A percentile compares a stretch with the other conserved stretches of the same genome.
These are phyloP conservation scores for Dynastes hyllus DNA, from an alignment of 2,888 invertebrate genomes.

Conservation along the genomic window DNA sequence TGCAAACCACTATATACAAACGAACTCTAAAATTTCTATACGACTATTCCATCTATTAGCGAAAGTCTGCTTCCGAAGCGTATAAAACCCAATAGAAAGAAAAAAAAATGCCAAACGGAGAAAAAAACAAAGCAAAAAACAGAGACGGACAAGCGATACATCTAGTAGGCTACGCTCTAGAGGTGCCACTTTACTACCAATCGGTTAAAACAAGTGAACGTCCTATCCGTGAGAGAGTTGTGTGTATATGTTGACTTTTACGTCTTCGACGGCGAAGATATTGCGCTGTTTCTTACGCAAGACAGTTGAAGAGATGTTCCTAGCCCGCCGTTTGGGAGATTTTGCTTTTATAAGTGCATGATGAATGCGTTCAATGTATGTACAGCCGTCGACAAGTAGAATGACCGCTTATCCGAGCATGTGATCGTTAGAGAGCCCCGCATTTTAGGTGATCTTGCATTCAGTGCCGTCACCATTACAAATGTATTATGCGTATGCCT, in stretches of 20 bases:
- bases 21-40: neutral
- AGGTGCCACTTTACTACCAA: neutral
- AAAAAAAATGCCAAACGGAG: neutral
- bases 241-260: neutral
- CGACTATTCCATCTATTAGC: neutral
- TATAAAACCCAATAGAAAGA: neutral
- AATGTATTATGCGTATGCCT: no score
- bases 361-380: no score
- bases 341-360: constrained; percentile 14
- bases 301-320: no score
- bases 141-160: neutral
- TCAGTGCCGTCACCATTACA: no score
- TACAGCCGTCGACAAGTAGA: no score
- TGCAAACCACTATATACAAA: no score
- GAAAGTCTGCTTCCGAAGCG: constrained; percentile 1
- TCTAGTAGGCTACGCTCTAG: neutral
- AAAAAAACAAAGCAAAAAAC: neutral
- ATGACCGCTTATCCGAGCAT: no score
- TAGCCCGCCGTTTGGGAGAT: neutral
- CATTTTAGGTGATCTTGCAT: no score
- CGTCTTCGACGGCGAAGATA: neutral
- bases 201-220: constrained; percentile 2
- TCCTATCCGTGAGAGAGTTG: constrained; percentile 7
- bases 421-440: no score
- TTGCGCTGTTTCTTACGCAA: constrained; percentile 3